Evolutionary conservation across 2,113 vertebrate species (phyloP).

Genomic region (Trichomycterus rosablanca): DNA sequence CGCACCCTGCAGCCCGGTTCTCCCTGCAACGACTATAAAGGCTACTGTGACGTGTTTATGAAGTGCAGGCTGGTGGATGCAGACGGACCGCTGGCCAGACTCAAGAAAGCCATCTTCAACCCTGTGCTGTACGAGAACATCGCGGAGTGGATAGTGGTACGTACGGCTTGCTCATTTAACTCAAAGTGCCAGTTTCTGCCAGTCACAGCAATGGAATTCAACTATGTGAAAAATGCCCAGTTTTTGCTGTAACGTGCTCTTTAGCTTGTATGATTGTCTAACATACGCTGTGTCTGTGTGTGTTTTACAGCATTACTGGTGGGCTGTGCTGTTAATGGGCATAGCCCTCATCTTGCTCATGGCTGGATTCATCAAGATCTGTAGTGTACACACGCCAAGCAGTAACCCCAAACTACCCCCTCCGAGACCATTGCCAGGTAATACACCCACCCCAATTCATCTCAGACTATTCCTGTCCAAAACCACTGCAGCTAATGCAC

Average conservation of each 20-base stretch:
- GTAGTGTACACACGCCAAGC: conserved; percentile 96
- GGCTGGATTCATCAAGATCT: conserved; percentile 98
- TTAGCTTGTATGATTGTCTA: too few relatives aligned
- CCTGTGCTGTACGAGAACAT: conserved; percentile 91
- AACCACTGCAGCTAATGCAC: conserved; percentile 55
- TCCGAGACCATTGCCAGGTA: conserved; percentile 92
- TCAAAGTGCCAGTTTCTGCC: too few relatives aligned
- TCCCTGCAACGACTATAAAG: conserved; percentile 94
- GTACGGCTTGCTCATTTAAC: too few relatives aligned
- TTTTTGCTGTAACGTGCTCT: too few relatives aligned
- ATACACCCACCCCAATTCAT: conserved; percentile 56
- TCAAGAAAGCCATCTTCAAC: conserved; percentile 98
- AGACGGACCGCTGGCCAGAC: conserved; percentile 88
- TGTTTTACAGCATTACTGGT: conserved; percentile 84
- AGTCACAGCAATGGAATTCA: too few relatives aligned
- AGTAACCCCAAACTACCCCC: conserved; percentile 95
- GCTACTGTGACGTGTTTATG: conserved; percentile 97
- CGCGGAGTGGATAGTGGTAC: conserved; percentile 95
- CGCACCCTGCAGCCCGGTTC: conserved; percentile 91
- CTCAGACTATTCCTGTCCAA: conserved; percentile 53
- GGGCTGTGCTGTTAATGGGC: conserved; percentile 95
- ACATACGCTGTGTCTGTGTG: conserved; percentile 18
- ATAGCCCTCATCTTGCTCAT: conserved; percentile 96
- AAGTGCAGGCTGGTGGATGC: conserved; percentile 92
- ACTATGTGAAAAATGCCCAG: too few relatives aligned